phyloP scores from a whole-genome alignment of 2,888 invertebrate species.

The Drosophila borborema region DNA sequence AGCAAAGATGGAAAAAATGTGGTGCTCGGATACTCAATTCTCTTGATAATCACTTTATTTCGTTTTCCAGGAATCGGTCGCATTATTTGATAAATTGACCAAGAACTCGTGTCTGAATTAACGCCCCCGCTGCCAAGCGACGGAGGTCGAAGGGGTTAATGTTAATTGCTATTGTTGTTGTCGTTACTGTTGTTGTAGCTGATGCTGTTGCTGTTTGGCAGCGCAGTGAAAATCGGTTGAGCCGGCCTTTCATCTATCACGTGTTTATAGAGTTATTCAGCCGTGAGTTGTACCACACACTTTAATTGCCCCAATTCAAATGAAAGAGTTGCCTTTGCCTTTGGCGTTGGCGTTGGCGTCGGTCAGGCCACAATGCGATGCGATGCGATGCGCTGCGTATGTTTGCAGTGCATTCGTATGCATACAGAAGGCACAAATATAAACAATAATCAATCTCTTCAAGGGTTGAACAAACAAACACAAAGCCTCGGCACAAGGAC shows the following conservation, averaged over 20 bases:
- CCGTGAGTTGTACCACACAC: conserved; percentile 64
- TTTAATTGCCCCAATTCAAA: conserved; percentile 82
- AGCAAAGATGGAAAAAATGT: conserved; percentile 12
- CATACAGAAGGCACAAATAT: conserved; percentile 66
- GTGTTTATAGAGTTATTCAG: conserved; percentile 67
- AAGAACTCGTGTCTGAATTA: conserved; percentile 78
- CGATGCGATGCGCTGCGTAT: conserved; percentile 70
- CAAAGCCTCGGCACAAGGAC: conserved; percentile 70
- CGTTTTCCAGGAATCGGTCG: conserved; percentile 65
- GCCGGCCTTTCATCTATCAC: conserved; percentile 57
- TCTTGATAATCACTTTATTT: conserved; percentile 70
- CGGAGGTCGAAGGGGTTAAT: conserved; percentile 69
- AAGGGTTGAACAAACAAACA: conserved; percentile 80
- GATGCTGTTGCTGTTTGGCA: conserved; percentile 33
- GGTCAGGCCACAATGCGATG: conserved; percentile 34
- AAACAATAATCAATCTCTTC: conserved; percentile 83
- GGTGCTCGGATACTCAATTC: conserved; percentile 13
- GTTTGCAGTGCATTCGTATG: conserved; percentile 74
- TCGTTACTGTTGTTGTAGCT: conserved; percentile 6
- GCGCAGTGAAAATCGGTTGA: conserved; percentile 38
- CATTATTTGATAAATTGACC: conserved; percentile 77
- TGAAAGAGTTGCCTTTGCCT: conserved; percentile 57
- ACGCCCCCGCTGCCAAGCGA: conserved; percentile 69
- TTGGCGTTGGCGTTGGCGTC: conserved; percentile 26
- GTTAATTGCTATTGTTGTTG: conserved; percentile 62